phyloP scores from a whole-genome alignment of 1,140 invertebrate species.

The Bactericera cockerelli region DNA sequence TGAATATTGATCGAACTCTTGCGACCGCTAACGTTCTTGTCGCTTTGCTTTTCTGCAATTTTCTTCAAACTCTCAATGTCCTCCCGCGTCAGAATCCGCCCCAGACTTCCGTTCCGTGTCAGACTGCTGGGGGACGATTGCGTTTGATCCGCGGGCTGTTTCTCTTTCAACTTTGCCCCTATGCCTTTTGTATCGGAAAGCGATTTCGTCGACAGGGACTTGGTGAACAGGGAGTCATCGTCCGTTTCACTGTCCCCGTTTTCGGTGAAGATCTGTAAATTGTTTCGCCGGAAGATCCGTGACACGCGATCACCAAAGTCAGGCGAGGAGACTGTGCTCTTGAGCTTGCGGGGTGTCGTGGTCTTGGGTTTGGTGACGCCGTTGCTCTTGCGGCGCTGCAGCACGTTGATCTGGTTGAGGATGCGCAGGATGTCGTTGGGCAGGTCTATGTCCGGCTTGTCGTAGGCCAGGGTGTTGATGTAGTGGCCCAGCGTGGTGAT shows the following conservation, averaged over 20 bases:
- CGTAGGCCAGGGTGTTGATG: slow-evolving; percentile 40
- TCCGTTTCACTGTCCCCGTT: neutral
- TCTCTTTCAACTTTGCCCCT: neutral
- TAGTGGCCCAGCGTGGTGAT: slow-evolving; percentile 42
- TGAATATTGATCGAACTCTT: neutral
- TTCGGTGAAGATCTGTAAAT: slow-evolving; percentile 1
- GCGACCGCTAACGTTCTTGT: neutral
- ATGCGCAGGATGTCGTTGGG: slow-evolving; percentile 48
- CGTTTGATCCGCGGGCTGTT: neutral
- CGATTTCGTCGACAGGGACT: neutral
- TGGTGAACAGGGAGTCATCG: neutral
- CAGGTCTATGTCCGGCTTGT: slow-evolving; percentile 40
- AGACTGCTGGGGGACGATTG: neutral
- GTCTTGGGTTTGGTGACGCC: neutral
- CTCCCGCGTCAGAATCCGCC: neutral
- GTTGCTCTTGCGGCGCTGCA: slow-evolving; percentile 30
- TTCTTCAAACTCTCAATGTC: slow-evolving; percentile 1
- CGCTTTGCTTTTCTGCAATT: neutral
- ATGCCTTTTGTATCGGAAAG: neutral
- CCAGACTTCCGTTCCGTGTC: neutral
- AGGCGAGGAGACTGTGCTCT: neutral
- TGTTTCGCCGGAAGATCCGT: neutral
- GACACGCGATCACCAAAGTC: neutral
- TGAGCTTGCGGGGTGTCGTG: neutral
- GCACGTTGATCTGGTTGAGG: slow-evolving; percentile 36